Percentiles rank a stretch among this genome's conserved stretches.
These are phyloP conservation scores for Lithobius niger DNA, from an alignment of 1,140 invertebrate species.

Conservation along the genomic window DNA sequence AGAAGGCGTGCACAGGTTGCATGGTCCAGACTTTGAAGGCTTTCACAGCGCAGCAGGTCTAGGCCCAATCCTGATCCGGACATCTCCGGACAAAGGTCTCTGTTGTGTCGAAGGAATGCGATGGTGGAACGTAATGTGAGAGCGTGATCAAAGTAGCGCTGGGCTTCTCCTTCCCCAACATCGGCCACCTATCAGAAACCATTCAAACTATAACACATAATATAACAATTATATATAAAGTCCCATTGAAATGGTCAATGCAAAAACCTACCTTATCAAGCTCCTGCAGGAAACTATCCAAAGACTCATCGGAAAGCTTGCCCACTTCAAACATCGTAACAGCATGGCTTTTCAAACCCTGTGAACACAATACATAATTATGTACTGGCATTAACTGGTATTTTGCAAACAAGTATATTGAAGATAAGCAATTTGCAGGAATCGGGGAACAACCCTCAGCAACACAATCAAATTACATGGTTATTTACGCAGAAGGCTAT, in stretches of 20 bases:
- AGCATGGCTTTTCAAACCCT: slow-evolving; percentile 88
- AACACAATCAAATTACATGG: too few relatives aligned
- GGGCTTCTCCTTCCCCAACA: slow-evolving; percentile 78
- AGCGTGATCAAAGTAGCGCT: slow-evolving; percentile 85
- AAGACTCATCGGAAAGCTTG: slow-evolving; percentile 82
- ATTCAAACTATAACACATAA: slow-evolving; percentile 1
- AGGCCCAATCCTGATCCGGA: slow-evolving; percentile 39
- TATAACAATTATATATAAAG: slow-evolving; percentile 2
- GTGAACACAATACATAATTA: too few relatives aligned
- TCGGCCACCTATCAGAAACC: slow-evolving; percentile 34
- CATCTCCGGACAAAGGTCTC: slow-evolving; percentile 20
- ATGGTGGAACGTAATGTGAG: slow-evolving; percentile 71
- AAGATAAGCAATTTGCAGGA: too few relatives aligned
- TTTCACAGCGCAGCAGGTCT: slow-evolving; percentile 81
- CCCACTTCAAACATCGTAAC: slow-evolving; percentile 97
- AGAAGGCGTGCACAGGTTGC: slow-evolving; percentile 63
- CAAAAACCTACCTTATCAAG: slow-evolving; percentile 63
- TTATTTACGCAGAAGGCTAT: too few relatives aligned
- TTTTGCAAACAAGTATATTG: too few relatives aligned
- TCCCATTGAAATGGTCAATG: slow-evolving; percentile 1
- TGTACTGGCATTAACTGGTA: background rate
- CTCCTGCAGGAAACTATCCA: slow-evolving; percentile 80
- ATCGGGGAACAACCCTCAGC: too few relatives aligned
- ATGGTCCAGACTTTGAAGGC: slow-evolving; percentile 69
- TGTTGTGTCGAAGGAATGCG: slow-evolving; percentile 53